Conservation (phyloP, 2,797 vertebrate species). For the Sardinella longiceps region DNA sequence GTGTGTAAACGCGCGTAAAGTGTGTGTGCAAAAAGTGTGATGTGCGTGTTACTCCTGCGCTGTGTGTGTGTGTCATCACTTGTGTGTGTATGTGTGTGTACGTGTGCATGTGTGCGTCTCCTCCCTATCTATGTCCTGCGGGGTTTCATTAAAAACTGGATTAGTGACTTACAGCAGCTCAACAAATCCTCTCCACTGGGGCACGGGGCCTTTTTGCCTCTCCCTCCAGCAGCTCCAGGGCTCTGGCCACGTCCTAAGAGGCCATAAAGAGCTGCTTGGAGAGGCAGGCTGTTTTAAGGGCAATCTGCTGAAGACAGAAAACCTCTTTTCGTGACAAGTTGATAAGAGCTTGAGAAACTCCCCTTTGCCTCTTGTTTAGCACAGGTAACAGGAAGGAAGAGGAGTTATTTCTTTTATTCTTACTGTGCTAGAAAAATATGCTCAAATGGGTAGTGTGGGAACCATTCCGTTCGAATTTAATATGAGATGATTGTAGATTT, state of each 20-base stretch:
- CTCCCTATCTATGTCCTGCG: slow-evolving; percentile 31
- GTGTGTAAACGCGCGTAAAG: too few relatives aligned
- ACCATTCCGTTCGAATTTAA: not conserved
- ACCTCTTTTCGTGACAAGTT: not conserved
- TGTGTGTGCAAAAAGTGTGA: too few relatives aligned
- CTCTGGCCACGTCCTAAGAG: slow-evolving; percentile 24
- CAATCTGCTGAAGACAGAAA: slow-evolving; percentile 30
- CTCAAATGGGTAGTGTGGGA: not conserved
- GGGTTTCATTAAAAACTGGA: slow-evolving; percentile 58
- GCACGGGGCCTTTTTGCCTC: slow-evolving; percentile 22
- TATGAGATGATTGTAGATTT: not conserved
- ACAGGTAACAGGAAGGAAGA: not conserved
- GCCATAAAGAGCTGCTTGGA: not conserved
- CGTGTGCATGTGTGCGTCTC: not conserved
- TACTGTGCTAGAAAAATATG: not conserved
- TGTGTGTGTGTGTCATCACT: not conserved
- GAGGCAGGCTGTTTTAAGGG: not conserved
- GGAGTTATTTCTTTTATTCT: not conserved
- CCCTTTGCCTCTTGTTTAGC: slow-evolving; percentile 25
- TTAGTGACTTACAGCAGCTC: slow-evolving; percentile 45
- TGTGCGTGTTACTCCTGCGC: too few relatives aligned
- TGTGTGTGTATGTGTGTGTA: not conserved
- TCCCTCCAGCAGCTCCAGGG: slow-evolving; percentile 27
- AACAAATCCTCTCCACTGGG: slow-evolving; percentile 37
- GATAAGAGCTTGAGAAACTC: slow-evolving; percentile 30